These are phyloP conservation scores for Nothocercus julius DNA, from an alignment of 2,113 vertebrate genomes.

Conservation along the genomic window DNA sequence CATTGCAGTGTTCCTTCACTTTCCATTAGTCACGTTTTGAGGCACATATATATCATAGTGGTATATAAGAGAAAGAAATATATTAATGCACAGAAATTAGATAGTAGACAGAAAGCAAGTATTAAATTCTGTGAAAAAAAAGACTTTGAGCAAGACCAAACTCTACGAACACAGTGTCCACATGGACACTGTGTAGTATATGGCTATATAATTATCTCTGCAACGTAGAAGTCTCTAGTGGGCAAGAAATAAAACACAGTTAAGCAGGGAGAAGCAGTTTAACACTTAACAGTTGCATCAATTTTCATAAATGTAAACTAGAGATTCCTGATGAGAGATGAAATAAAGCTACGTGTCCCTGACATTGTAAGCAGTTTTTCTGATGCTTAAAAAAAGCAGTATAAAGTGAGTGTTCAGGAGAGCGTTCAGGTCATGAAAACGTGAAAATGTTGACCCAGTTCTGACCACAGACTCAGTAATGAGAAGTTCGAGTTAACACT, in stretches of 20 bases:
- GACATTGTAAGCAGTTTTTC: neutral
- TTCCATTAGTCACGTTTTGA: neutral
- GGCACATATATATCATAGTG: neutral
- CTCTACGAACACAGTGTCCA: neutral
- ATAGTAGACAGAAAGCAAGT: neutral
- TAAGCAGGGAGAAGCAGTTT: neutral
- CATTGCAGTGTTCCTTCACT: neutral
- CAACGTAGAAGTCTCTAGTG: neutral
- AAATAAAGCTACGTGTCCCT: neutral
- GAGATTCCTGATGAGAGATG: neutral
- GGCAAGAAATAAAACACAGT: neutral
- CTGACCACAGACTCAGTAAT: neutral
- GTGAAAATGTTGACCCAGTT: neutral
- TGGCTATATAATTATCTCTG: neutral
- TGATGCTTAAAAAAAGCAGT: neutral
- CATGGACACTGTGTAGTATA: neutral
- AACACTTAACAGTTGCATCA: neutral
- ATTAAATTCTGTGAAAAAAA: neutral
- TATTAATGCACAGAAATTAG: neutral
- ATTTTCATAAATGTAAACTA: neutral
- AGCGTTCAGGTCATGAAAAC: neutral
- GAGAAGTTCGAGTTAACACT: neutral
- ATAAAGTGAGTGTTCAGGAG: neutral
- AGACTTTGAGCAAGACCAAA: neutral
- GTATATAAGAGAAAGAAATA: constrained; percentile 4